Evolutionary conservation across 2,888 invertebrate genomes (phyloP), one percentile per base, ranked within the genome.

Genomic region (Eudasyphora cyanicolor): DNA sequence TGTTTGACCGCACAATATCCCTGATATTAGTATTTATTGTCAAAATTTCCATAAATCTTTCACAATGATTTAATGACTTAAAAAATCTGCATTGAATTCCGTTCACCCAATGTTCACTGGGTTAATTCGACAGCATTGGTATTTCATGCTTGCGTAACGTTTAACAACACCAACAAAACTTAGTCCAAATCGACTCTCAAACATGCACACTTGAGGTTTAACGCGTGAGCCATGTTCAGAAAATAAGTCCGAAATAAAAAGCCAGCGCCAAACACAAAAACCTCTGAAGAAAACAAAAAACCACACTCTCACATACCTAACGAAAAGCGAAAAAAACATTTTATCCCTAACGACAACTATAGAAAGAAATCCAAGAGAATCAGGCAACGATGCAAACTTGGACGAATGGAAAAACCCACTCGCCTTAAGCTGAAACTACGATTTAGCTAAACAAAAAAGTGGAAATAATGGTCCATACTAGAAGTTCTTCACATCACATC

Each of bases 191-290:
- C 38, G 2, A 4, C 27, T 1, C 71, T 67, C 38, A 19, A 79
- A 77, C 83, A 84, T 80, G 80, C 42, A 79, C 60, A 64, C 54
- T 79, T 82, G 79, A 79, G 76, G 70, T 85, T 76, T 75, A 67
- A 82, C 71, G 67, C 62, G 77, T 60, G 54, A 80, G 42, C 67
- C n/a, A 69, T 32, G 76, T n/a, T n/a, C n/a, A 57, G 70, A 73
- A 69, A 70, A 74, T 67, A 21, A 62, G n/a, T 42, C 73, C 32
- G 17, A 17, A n/a, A 86, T 85, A 82, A 79, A 76, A 60, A 57
- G 14, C 19, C 14, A 5, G 27, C 79, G 77, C 62, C 76, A 75
- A 84, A 29, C 27, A n/a, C 60, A 69, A 77, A 79, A 19, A 10
- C 42, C 5, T 12, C 5, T 17, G n/a, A 62, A 78, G 51, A 79